phyloP scores from a whole-genome alignment of 2,113 vertebrate species.

The Zosterops japonicus region DNA sequence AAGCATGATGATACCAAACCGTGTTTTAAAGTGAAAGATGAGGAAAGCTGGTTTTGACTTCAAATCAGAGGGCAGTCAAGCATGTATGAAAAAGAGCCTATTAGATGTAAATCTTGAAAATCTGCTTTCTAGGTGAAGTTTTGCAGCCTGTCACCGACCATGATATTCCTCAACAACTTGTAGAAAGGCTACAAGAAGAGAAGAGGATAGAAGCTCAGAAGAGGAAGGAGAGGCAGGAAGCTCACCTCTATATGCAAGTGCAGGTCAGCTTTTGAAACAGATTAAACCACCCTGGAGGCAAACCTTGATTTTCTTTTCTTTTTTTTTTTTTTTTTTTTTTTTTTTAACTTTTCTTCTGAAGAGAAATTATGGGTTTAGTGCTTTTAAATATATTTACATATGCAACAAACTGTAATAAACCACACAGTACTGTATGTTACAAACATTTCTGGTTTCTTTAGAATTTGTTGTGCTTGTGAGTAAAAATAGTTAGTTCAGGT shows the following conservation, averaged over 20 bases:
- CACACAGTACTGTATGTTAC: neutral
- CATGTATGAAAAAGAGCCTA: neutral
- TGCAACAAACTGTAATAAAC: neutral
- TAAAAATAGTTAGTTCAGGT: slow-evolving; percentile 6
- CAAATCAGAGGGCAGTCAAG: neutral
- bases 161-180: slow-evolving; percentile 96
- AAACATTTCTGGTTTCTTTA: neutral
- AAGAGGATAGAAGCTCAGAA: slow-evolving; percentile 99
- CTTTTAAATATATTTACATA: neutral
- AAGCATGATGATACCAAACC: neutral
- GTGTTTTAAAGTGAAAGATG: neutral
- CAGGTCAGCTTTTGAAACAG: slow-evolving; percentile 80
- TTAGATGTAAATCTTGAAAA: neutral
- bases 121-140: slow-evolving; percentile 84
- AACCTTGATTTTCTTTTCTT: neutral
- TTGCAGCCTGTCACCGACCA: slow-evolving; percentile 93
- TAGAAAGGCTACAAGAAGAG: slow-evolving; percentile 96
- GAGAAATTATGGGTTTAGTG: neutral
- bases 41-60: neutral
- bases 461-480: neutral
- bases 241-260: slow-evolving; percentile 99
- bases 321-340: too few relatives aligned
- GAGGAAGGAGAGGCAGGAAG: slow-evolving; percentile 97
- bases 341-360: neutral
- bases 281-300: neutral